These are phyloP conservation scores for Thaumetopoea pityocampa DNA, from an alignment of 1,140 invertebrate species.

Conservation along the genomic window DNA sequence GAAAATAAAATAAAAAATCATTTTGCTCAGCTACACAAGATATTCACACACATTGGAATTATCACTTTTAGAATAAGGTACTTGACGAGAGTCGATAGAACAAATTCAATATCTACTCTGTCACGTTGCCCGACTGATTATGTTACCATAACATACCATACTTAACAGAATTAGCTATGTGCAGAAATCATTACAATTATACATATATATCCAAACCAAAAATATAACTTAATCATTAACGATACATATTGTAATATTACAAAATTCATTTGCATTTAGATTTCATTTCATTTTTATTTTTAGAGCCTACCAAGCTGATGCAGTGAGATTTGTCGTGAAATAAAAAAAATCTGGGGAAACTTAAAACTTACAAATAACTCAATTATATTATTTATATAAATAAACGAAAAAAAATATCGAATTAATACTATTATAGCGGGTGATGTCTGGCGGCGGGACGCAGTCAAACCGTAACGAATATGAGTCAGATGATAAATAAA, in stretches of 20 bases:
- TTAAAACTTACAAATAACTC: slow-evolving; percentile 14
- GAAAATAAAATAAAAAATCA: neutral
- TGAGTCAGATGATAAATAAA: too few species aligned
- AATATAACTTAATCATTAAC: slow-evolving; percentile 41
- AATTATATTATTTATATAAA: slow-evolving; percentile 26
- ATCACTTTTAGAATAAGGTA: slow-evolving; percentile 8
- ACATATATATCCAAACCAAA: slow-evolving; percentile 29
- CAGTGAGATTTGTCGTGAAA: slow-evolving; percentile 2
- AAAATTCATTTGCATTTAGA: slow-evolving; percentile 27
- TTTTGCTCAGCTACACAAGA: too few species aligned
- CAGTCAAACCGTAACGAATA: slow-evolving; percentile 14
- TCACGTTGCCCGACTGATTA: neutral
- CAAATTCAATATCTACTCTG: too few species aligned
- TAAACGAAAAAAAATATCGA: slow-evolving; percentile 21
- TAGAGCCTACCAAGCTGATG: slow-evolving; percentile 9
- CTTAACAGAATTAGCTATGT: slow-evolving; percentile 15
- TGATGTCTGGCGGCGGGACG: slow-evolving; percentile 27
- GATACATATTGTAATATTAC: slow-evolving; percentile 26
- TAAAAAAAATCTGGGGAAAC: slow-evolving; percentile 15
- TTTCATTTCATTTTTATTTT: slow-evolving; percentile 27
- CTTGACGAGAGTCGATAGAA: slow-evolving; percentile 11
- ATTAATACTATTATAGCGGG: slow-evolving; percentile 28
- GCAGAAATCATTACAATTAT: slow-evolving; percentile 24
- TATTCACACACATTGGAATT: slow-evolving; percentile 4
- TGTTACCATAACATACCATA: slow-evolving; percentile 2